phyloP scores from a whole-genome alignment of 1,140 invertebrate species.

The Brachionus plicatilis region DNA sequence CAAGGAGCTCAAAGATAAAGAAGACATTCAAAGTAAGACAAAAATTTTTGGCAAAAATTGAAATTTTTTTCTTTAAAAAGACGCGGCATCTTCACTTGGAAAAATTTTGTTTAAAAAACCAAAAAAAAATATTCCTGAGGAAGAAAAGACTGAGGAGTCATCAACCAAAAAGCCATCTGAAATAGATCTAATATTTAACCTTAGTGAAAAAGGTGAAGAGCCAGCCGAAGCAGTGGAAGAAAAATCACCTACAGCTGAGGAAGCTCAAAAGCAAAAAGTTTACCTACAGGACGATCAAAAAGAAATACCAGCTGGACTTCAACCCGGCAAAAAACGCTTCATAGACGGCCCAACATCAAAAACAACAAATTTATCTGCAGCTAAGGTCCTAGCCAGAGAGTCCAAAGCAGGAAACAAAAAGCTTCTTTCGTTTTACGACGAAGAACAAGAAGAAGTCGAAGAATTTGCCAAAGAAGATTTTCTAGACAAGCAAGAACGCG shows the following conservation, averaged over 20 bases:
- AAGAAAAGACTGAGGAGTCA: neutral
- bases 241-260: neutral
- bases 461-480: neutral
- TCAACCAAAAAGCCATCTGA: neutral
- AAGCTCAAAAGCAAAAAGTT: neutral
- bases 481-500: neutral
- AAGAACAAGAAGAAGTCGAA: conserved; percentile 23
- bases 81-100: conserved; percentile 30
- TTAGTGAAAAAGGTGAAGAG: conserved; percentile 29
- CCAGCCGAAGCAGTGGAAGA: neutral
- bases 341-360: neutral
- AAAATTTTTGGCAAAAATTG: neutral
- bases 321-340: conserved; percentile 26
- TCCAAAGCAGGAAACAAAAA: conserved; percentile 25
- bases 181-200: conserved; percentile 23
- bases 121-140: neutral
- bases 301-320: neutral
- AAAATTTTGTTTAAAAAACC: conserved; percentile 31
- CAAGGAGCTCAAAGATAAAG: neutral
- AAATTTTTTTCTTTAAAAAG: neutral
- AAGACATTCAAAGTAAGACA: conserved; percentile 18
- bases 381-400: conserved; percentile 19
- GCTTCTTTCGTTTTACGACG: conserved; percentile 34
- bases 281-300: neutral
- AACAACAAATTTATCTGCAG: neutral